Conservation (phyloP, 2,113 vertebrate species). For the Nipponia nippon region DNA sequence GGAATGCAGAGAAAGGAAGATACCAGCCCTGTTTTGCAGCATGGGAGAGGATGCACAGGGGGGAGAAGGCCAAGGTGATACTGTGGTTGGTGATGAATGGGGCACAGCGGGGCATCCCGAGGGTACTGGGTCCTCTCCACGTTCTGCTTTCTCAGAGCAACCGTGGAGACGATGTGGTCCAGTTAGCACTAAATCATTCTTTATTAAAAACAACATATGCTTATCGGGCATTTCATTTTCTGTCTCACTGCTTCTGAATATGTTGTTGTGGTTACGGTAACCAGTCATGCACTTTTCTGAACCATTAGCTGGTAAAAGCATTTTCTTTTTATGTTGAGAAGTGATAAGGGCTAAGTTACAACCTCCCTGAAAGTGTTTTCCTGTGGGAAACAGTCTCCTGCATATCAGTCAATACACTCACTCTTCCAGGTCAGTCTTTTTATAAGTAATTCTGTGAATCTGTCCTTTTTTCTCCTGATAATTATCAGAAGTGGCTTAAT, state of each 20-base stretch:
- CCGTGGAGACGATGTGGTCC: not conserved
- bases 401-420: not conserved
- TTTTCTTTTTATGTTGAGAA: slow-evolving; percentile 9
- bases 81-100: not conserved
- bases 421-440: not conserved
- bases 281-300: slow-evolving; percentile 28
- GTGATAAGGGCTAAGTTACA: slow-evolving; percentile 3
- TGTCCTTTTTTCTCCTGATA: not conserved
- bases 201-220: slow-evolving; percentile 38
- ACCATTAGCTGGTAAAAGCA: slow-evolving; percentile 52
- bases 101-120: accelerated
- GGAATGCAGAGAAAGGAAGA: not conserved
- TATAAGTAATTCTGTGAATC: not conserved
- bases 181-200: not conserved
- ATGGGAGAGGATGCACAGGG: accelerated
- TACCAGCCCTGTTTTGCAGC: not conserved
- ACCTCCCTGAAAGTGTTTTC: not conserved
- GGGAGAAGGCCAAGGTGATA: not conserved
- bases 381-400: not conserved
- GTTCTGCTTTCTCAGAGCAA: not conserved
- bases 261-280: slow-evolving; percentile 43
- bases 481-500: not conserved
- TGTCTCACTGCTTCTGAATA: slow-evolving; percentile 1
- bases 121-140: accelerated
- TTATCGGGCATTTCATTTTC: slow-evolving; percentile 26